A percentile compares a stretch with the other conserved stretches of the same genome.
These are phyloP conservation scores for Cephalophus harveyi DNA, from an alignment of 2,113 vertebrate genomes.

Conservation along the genomic window DNA sequence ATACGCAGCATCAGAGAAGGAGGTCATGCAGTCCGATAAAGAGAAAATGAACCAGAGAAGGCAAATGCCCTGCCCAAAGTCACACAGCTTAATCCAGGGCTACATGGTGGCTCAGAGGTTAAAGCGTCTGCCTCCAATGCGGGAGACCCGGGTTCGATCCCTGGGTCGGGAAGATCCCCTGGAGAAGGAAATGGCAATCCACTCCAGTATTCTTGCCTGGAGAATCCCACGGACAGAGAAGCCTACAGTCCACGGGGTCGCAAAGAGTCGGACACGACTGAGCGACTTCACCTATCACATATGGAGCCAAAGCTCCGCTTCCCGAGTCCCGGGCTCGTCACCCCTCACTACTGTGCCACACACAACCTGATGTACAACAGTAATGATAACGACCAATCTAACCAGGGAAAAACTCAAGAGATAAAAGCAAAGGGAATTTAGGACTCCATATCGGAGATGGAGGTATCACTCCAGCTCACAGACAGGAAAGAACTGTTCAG, in stretches of 20 bases:
- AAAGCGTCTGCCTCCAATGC: too few relatives aligned
- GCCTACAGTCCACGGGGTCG: too few relatives aligned
- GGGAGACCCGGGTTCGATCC: too few relatives aligned
- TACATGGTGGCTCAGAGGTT: too few relatives aligned
- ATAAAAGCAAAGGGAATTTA: conserved; percentile 52
- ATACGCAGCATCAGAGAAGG: background rate
- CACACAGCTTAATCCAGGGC: background rate
- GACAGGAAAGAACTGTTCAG: conserved; percentile 50
- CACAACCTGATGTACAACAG: background rate
- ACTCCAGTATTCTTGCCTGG: too few relatives aligned
- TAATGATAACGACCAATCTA: background rate
- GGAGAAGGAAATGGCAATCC: too few relatives aligned
- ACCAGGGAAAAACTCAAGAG: conserved; percentile 30
- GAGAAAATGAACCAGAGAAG: background rate
- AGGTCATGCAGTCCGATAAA: background rate
- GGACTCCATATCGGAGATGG: conserved; percentile 60
- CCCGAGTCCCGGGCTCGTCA: background rate
- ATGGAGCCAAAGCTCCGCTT: background rate
- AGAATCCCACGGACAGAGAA: too few relatives aligned
- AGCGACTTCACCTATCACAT: too few relatives aligned
- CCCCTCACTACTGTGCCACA: background rate
- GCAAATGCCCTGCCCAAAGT: background rate
- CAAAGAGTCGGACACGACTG: too few relatives aligned
- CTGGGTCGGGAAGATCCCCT: too few relatives aligned
- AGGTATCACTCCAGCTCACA: conserved; percentile 62